phyloP scores from a whole-genome alignment of 2,113 vertebrate genomes.

The Periophthalmus modestus region DNA sequence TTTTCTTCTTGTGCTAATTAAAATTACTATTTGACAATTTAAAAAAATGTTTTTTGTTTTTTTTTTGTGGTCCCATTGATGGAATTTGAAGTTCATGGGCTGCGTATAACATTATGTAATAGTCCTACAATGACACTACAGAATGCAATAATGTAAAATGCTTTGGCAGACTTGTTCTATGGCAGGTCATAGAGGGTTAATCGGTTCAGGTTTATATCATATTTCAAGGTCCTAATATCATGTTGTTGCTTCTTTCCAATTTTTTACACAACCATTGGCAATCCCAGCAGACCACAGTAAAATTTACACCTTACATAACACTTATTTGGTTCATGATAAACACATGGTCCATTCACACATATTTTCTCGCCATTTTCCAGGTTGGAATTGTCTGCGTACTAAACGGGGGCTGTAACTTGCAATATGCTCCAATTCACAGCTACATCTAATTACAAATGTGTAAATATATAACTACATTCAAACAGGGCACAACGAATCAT shows the following conservation, averaged over 20 bases:
- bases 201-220: not conserved
- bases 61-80: too few species aligned
- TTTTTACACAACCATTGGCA: not conserved
- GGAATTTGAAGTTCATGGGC: too few species aligned
- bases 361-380: not conserved
- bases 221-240: not conserved
- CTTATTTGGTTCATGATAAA: not conserved
- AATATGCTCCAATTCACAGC: slow-evolving; percentile 12
- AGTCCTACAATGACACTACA: too few species aligned
- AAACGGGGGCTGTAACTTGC: slow-evolving; percentile 13
- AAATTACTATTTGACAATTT: too few species aligned
- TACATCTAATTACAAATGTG: slow-evolving; percentile 17
- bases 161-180: too few species aligned
- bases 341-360: too few species aligned
- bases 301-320: not conserved
- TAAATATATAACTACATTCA: slow-evolving; percentile 15
- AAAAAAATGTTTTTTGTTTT: too few species aligned
- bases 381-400: not conserved
- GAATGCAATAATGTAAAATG: too few species aligned
- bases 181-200: too few species aligned
- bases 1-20: too few species aligned
- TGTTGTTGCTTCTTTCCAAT: not conserved
- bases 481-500: slow-evolving; percentile 4
- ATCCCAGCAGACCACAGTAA: too few species aligned
- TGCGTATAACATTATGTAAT: too few species aligned